A percentile compares a stretch with the other conserved stretches of the same genome.
phyloP scores from a whole-genome alignment of 1,140 invertebrate genomes.

The Scaptomyza hsui region DNA sequence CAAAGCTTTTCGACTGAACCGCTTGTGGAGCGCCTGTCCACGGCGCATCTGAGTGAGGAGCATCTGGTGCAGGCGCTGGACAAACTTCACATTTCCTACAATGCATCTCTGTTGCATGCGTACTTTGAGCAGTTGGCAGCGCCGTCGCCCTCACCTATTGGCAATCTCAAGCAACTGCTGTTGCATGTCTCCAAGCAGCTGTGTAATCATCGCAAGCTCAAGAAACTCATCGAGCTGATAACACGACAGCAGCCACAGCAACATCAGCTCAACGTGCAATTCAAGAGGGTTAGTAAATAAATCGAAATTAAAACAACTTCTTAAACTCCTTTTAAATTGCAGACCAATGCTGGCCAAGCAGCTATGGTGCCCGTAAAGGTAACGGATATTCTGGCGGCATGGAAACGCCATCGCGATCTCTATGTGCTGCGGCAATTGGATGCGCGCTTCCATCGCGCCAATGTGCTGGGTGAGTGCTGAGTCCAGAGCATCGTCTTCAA shows the following conservation, averaged over 20 bases:
- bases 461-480: conserved; percentile 65
- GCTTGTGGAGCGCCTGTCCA: conserved; percentile 58
- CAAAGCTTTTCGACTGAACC: conserved; percentile 67
- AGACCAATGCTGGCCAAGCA: conserved; percentile 36
- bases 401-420: conserved; percentile 70
- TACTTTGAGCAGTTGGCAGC: conserved; percentile 51
- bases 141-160: background rate
- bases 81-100: conserved; percentile 72
- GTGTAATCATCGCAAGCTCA: conserved; percentile 73
- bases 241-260: conserved; percentile 50
- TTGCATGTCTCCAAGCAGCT: conserved; percentile 71
- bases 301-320: background rate
- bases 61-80: conserved; percentile 77
- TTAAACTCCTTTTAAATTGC: background rate
- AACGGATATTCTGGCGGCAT: conserved; percentile 62
- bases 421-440: conserved; percentile 63
- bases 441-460: conserved; percentile 67
- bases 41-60: conserved; percentile 65
- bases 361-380: conserved; percentile 68
- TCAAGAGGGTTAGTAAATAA: conserved; percentile 55
- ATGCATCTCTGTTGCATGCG: conserved; percentile 57
- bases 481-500: background rate
- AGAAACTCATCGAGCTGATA: conserved; percentile 66
- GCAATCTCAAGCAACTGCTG: conserved; percentile 67
- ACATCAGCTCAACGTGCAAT: conserved; percentile 69